Percentiles rank a stretch among this genome's conserved stretches.
Conservation (phyloP, 2,113 vertebrate species). For the Romanogobio albipinnatus region DNA sequence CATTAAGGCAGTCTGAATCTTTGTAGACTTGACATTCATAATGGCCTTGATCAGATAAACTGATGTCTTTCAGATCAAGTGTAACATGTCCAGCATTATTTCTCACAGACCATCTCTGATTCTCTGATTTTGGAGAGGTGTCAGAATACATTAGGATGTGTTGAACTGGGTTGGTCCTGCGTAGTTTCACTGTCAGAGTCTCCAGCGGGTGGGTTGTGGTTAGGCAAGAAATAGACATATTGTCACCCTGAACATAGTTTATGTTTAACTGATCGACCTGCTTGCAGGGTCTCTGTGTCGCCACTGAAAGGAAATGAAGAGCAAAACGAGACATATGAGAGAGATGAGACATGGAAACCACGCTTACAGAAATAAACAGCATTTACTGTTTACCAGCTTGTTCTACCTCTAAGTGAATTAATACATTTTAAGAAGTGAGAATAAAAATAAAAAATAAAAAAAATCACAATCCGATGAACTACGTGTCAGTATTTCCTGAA, state of each 20-base stretch:
- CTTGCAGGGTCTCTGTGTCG: neutral
- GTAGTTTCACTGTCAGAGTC: neutral
- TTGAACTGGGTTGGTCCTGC: neutral
- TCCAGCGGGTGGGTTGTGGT: neutral
- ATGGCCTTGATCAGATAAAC: neutral
- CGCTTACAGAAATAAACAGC: neutral
- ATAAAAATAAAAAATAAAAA: neutral
- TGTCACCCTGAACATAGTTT: neutral
- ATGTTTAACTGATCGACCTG: neutral
- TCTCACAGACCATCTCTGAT: conserved; percentile 8
- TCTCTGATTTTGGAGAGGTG: neutral
- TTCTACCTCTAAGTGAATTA: neutral
- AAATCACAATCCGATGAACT: neutral
- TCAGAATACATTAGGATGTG: neutral
- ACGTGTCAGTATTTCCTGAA: too few species aligned
- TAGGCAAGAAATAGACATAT: neutral
- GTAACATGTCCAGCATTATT: neutral
- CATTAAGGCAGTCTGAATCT: neutral
- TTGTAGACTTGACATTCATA: conserved; percentile 18
- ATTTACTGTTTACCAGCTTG: neutral
- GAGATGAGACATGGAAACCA: neutral
- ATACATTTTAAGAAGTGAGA: neutral
- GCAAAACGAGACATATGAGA: neutral
- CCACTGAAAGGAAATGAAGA: conserved; percentile 1
- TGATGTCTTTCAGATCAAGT: conserved; percentile 6